phyloP scores from a whole-genome alignment of 35 echinoderm and acorn worm species.

The Apostichopus parvimensis region DNA sequence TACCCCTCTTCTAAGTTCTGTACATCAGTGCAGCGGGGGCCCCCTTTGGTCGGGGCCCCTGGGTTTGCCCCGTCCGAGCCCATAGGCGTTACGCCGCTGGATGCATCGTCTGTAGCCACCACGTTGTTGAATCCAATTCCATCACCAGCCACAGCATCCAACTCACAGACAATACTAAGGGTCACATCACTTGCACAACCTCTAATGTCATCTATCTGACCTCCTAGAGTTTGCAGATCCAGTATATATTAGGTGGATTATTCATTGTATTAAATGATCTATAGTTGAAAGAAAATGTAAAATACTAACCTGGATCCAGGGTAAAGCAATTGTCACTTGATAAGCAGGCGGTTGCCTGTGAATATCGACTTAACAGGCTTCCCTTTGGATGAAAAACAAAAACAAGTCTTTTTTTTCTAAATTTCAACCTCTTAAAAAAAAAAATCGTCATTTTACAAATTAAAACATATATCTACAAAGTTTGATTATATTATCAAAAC shows the following conservation, averaged over 20 bases:
- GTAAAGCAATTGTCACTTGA: not conserved
- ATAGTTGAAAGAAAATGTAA: not conserved
- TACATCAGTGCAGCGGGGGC: too few relatives aligned
- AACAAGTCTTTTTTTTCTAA: not conserved
- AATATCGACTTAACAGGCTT: not conserved
- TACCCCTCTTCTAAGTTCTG: too few relatives aligned
- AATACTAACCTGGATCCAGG: slow-evolving; percentile 9
- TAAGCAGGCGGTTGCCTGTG: not conserved
- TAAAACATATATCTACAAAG: not conserved
- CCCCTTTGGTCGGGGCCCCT: too few relatives aligned
- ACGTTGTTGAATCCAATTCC: too few relatives aligned
- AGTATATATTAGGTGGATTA: too few relatives aligned
- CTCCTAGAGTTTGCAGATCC: not conserved
- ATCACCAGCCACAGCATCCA: too few relatives aligned
- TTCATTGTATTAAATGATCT: too few relatives aligned
- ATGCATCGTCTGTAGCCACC: too few relatives aligned
- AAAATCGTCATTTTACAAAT: not conserved
- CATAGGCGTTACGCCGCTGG: too few relatives aligned
- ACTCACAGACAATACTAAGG: not conserved
- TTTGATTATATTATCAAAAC: not conserved
- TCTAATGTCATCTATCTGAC: not conserved
- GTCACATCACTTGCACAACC: too few relatives aligned
- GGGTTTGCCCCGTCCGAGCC: too few relatives aligned
- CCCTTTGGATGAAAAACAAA: not conserved
- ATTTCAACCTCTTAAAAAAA: not conserved